Evolutionary conservation across 2,888 invertebrate species (phyloP), one percentile per base, ranked within the genome.

Genomic region (Caenorhabditis zanzibari): DNA sequence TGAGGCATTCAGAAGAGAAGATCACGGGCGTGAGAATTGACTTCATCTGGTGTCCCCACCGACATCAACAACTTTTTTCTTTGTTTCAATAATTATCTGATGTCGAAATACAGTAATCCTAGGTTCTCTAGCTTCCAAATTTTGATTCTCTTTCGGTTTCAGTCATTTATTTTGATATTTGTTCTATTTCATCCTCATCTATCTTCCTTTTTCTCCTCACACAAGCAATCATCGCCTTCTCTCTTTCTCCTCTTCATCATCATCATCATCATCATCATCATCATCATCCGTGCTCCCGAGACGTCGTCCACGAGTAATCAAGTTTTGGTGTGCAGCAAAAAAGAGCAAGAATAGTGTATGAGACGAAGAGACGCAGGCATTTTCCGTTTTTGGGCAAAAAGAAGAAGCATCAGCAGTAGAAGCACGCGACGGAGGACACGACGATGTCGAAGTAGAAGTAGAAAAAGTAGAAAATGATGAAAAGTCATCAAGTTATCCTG

Each of bases 231-330:
- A 59, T 68, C 38, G 1, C 41, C 28, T 73, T 74, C 72, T 49
- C 52, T 72, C 72, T 66, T 72, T 56, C 54, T 71, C 64, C 52
- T 47, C 47, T 7, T 19, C 47, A 19, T 47, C 47, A 47, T 19
- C 44, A 44, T 52, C 54, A 35, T 68, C 58, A 41, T 69, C 64
- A 59, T 77, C 77, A 77, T 79, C 77, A 71, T 77, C 77, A 77
- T 76, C 76, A 61, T 68, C 76, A 69, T 69, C 79, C 79, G 63
- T 79, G 79, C 72, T 80, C 54, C 35, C 72, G 71, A 54, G 54
- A 47, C 66, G 66, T 72, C 79, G 73, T 80, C 80, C 68, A 68
- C 73, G 73, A 80, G 72, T 80, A 73, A 72, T 73, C 73, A 80
- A 72, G 73, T 80, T 73, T 80, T 80, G 80, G 71, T 79, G 79